Evolutionary conservation across 1,140 invertebrate species (phyloP), one percentile per base, ranked within the genome.

Genomic region (Heterodera carotae): DNA sequence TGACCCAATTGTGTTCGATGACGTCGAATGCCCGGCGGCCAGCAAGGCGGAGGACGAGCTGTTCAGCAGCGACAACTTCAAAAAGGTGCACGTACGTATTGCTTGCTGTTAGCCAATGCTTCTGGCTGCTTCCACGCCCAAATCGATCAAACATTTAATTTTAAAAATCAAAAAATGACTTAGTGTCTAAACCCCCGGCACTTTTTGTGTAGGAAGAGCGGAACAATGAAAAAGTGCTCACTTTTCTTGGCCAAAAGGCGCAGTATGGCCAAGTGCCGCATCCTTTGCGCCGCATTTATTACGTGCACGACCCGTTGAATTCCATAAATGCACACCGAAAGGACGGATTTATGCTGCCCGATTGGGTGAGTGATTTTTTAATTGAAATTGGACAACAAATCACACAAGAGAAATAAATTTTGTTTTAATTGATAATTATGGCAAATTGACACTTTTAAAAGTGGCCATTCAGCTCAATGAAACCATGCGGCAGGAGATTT

Each of bases 261-360:
- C 53, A 22, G 5, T 56, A 56, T 56, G 48, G 48, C 48, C 12
- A 56, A 56, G 48, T 56, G 48, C 48, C 48, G 27, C 33, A 56
- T 22, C 8, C 69, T 27, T 33, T 71, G 31, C 34, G 69, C 18
- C 29, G 33, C 34, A 71, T 71, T 71, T n/a, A 22, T 71, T 31
- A 71, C 29, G 34, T 71, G 18, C 36, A 71, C 59, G 69, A 71
- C 33, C 69, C 69, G 3, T 33, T 71, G 59, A 71, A 6, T 53
- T 71, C 59, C 31, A 71, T 71, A 56, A 22, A 25, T 48, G 39
- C 36, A 71, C 69, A 71, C n/a, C 27, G 48, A 71, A 48, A n/a
- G 22, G 69, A 71, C n/a, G 69, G 69, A 71, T 71, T 71, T 71
- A n/a, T 56, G 59, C 2, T 71, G 31, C 69, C 69, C 6, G 8